A percentile compares a stretch with the other conserved stretches of the same genome.
phyloP scores from a whole-genome alignment of 2,113 vertebrate species.

The Carassius auratus region DNA sequence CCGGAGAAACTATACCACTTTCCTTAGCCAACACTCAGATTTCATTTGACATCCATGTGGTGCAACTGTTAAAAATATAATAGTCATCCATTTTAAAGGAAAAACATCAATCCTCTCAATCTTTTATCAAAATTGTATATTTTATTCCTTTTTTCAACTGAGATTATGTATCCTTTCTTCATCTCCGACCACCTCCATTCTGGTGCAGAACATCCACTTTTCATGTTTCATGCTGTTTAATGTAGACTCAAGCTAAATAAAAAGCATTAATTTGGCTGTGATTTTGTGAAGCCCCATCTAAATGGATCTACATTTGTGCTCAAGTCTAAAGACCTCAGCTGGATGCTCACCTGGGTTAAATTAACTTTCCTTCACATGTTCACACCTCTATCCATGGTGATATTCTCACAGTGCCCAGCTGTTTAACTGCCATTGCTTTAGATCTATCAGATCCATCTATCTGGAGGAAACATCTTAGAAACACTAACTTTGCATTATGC shows the following conservation, averaged over 20 bases:
- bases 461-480: conserved; percentile 21
- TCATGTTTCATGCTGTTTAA: background rate
- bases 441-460: conserved; percentile 12
- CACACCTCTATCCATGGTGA: background rate
- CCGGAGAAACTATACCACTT: background rate
- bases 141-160: no score
- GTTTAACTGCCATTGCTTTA: conserved; percentile 15
- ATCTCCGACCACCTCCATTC: background rate
- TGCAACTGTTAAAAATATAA: no score
- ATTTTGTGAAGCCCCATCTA: no score
- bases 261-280: background rate
- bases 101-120: no score
- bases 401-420: background rate
- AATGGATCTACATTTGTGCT: no score
- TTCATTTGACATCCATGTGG: no score
- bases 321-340: background rate
- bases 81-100: no score
- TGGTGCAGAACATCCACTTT: background rate
- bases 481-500: conserved; percentile 54
- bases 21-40: background rate
- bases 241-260: background rate
- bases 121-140: no score
- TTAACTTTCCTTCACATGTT: conserved; percentile 7
- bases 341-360: background rate
- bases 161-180: background rate